Evolutionary conservation across 2,797 vertebrate genomes (phyloP).

Genomic region (Betta splendens): DNA sequence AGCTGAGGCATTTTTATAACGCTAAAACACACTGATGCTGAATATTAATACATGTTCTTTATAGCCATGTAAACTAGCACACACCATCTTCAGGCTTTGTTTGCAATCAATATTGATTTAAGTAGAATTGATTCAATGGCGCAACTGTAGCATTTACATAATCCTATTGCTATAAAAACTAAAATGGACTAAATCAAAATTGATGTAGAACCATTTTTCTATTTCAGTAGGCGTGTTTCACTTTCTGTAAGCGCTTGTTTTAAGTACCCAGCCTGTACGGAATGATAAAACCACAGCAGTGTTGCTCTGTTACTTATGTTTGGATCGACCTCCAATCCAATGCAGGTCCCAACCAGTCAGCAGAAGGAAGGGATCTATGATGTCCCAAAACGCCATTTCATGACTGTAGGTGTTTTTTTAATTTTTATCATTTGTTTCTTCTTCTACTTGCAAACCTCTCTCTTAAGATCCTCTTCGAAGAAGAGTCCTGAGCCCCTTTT

Average conservation of each 20-base stretch:
- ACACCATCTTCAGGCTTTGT: constrained; percentile 38
- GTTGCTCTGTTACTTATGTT: constrained; percentile 69
- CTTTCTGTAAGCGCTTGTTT: constrained; percentile 38
- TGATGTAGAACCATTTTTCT: constrained; percentile 35
- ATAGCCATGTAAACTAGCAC: constrained; percentile 33
- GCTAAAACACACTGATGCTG: constrained; percentile 46
- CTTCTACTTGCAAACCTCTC: constrained; percentile 82
- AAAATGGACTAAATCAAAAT: constrained; percentile 35
- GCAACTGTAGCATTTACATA: constrained; percentile 59
- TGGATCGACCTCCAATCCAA: constrained; percentile 75
- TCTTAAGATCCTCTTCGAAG: constrained; percentile 53
- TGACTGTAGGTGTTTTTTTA: constrained; percentile 94
- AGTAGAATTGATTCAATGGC: constrained; percentile 67
- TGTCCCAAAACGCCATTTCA: constrained; percentile 99
- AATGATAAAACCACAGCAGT: constrained; percentile 33
- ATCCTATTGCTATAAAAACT: constrained; percentile 44
- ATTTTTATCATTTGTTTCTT: constrained; percentile 69
- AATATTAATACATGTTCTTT: constrained; percentile 59
- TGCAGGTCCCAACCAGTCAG: constrained; percentile 97
- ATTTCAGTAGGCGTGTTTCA: constrained; percentile 42
- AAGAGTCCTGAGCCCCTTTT: constrained; percentile 46
- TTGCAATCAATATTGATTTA: constrained; percentile 75
- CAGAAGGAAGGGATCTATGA: constrained; percentile 99
- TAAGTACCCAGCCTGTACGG: constrained; percentile 35
- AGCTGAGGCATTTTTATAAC: constrained; percentile 34